Percentiles rank a stretch among this genome's conserved stretches.
These are phyloP conservation scores for Andrena marginata DNA, from an alignment of 2,888 invertebrate genomes.

Conservation along the genomic window DNA sequence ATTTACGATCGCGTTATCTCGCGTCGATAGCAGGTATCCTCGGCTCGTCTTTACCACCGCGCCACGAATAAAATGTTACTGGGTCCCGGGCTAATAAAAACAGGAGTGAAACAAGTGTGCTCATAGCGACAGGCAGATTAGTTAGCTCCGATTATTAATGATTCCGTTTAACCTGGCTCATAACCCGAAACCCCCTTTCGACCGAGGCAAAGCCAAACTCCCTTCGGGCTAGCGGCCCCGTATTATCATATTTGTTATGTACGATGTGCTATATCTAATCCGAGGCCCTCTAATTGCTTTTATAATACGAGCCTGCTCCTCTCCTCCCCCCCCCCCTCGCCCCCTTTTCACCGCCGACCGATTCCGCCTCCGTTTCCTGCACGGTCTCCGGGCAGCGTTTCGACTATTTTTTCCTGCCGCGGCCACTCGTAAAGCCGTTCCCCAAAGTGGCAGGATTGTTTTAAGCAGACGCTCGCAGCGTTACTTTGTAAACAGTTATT, in stretches of 20 bases:
- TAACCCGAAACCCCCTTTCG: conserved; percentile 83
- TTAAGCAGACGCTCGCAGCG: conserved; percentile 7
- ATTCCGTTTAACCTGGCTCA: conserved; percentile 87
- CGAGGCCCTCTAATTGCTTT: conserved; percentile 84
- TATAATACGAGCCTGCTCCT: conserved; percentile 78
- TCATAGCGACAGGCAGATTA: conserved; percentile 87
- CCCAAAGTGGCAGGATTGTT: conserved; percentile 20
- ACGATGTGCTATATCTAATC: conserved; percentile 84
- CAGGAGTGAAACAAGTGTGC: conserved; percentile 75
- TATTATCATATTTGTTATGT: conserved; percentile 85
- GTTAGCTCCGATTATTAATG: conserved; percentile 89
- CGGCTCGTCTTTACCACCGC: background rate
- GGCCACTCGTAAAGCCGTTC: conserved; percentile 2
- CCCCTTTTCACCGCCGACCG: background rate
- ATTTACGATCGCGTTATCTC: background rate
- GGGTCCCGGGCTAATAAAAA: conserved; percentile 69
- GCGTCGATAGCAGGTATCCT: background rate
- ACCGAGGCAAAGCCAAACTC: conserved; percentile 72
- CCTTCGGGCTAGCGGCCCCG: conserved; percentile 78
- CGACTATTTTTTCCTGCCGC: background rate
- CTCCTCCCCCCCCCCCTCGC: background rate
- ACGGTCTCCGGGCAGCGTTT: background rate
- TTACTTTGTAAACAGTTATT: conserved; percentile 26
- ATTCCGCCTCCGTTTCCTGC: conserved; percentile 18
- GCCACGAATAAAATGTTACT: conserved; percentile 75